phyloP scores from a whole-genome alignment of 2,888 invertebrate species.

The Xanthostigma xanthostigma region DNA sequence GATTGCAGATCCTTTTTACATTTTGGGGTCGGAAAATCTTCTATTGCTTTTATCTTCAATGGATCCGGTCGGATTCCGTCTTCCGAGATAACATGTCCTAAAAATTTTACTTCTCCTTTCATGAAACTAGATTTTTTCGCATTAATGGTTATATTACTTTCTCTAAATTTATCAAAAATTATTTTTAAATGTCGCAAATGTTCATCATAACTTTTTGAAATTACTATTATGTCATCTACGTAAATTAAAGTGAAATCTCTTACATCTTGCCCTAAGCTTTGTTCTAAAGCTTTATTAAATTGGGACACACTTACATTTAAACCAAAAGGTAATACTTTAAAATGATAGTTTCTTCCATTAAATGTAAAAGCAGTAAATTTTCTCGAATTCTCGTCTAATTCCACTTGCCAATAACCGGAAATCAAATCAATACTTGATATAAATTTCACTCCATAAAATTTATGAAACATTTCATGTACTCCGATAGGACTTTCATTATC shows the following conservation, averaged over 20 bases:
- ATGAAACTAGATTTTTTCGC: background rate
- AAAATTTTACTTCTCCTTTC: background rate
- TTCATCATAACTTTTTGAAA: background rate
- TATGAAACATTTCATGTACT: background rate
- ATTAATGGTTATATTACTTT: background rate
- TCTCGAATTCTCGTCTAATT: background rate
- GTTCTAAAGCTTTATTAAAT: slow-evolving; percentile 1
- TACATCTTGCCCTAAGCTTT: background rate
- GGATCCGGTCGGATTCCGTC: background rate
- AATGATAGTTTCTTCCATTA: slow-evolving; percentile 3
- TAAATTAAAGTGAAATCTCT: background rate
- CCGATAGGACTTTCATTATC: no score
- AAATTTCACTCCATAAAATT: background rate
- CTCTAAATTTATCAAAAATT: background rate
- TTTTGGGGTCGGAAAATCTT: slow-evolving; percentile 4
- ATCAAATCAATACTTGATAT: slow-evolving; percentile 4
- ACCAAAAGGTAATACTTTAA: slow-evolving; percentile 6
- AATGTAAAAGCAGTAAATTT: slow-evolving; percentile 6
- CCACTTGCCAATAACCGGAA: slow-evolving; percentile 4
- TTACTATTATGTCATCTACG: slow-evolving; percentile 2
- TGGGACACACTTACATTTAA: slow-evolving; percentile 3
- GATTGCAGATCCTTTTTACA: slow-evolving; percentile 5
- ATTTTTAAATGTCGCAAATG: slow-evolving; percentile 1
- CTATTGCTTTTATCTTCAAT: background rate
- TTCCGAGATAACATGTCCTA: slow-evolving; percentile 1